phyloP scores from a whole-genome alignment of 1,140 invertebrate genomes.

The Eueides isabella region DNA sequence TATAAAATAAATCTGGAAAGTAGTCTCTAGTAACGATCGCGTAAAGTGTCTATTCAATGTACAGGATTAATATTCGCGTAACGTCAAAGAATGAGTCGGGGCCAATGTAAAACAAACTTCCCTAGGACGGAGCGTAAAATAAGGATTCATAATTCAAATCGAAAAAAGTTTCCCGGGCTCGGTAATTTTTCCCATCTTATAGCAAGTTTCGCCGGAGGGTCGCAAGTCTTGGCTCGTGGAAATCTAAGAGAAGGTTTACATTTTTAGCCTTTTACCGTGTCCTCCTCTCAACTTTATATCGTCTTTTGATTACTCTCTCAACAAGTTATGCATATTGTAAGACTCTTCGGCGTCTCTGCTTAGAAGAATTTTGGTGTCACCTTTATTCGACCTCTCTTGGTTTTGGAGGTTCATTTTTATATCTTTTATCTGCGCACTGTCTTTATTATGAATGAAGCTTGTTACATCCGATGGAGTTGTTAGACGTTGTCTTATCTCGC shows the following conservation, averaged over 20 bases:
- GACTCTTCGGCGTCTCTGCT: slow-evolving; percentile 64
- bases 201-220: slow-evolving; percentile 76
- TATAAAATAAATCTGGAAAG: slow-evolving; percentile 22
- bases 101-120: slow-evolving; percentile 77
- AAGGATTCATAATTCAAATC: slow-evolving; percentile 82
- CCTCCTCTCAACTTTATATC: slow-evolving; percentile 79
- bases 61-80: slow-evolving; percentile 67
- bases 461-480: slow-evolving; percentile 39
- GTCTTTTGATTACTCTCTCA: slow-evolving; percentile 82
- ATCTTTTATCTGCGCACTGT: slow-evolving; percentile 60
- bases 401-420: slow-evolving; percentile 71
- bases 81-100: slow-evolving; percentile 66
- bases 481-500: slow-evolving; percentile 30
- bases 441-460: slow-evolving; percentile 72
- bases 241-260: slow-evolving; percentile 79
- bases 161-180: slow-evolving; percentile 77
- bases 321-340: slow-evolving; percentile 82
- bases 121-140: slow-evolving; percentile 75
- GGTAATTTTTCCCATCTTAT: slow-evolving; percentile 82
- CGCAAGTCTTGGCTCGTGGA: slow-evolving; percentile 64
- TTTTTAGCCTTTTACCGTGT: slow-evolving; percentile 81
- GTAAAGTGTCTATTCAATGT: slow-evolving; percentile 46
- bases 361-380: slow-evolving; percentile 69
- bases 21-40: slow-evolving; percentile 29
- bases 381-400: slow-evolving; percentile 64